Evolutionary conservation across 2,797 vertebrate species (phyloP).

Genomic region (Crypturellus tataupa): DNA sequence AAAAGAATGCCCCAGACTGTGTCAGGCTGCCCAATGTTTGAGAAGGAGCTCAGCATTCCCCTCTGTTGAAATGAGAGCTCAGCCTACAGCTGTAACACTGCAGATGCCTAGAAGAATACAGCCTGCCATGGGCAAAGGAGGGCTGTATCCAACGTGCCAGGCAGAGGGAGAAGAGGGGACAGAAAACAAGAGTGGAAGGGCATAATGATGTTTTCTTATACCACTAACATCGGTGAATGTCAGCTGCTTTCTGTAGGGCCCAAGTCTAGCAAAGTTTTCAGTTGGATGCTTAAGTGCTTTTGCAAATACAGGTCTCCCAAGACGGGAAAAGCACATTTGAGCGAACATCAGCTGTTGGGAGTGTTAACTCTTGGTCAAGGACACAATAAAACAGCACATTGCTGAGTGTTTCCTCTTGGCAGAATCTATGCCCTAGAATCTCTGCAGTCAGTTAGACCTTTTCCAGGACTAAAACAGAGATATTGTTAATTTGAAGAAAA

Average conservation of each 20-base stretch:
- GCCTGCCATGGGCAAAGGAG: background rate
- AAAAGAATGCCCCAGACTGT: background rate
- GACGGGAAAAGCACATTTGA: background rate
- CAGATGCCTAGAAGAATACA: background rate
- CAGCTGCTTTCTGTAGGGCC: background rate
- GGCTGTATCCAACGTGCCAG: background rate
- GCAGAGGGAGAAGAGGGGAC: background rate
- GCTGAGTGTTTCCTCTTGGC: background rate
- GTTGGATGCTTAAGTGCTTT: background rate
- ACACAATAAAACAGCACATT: background rate
- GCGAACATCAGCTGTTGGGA: background rate
- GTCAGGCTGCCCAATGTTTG: background rate
- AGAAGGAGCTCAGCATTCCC: background rate
- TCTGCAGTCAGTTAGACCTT: background rate
- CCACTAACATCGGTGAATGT: background rate
- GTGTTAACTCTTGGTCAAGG: background rate
- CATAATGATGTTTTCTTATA: background rate
- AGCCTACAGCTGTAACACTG: background rate
- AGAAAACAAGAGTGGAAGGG: background rate
- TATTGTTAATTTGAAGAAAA: background rate
- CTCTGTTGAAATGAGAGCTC: background rate
- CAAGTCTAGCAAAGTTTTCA: background rate
- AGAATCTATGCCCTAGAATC: background rate
- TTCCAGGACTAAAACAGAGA: background rate
- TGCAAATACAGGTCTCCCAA: background rate